Percentiles rank a stretch among this genome's conserved stretches.
phyloP scores from a whole-genome alignment of 64 coral and sea anemone species.

The Actinia tenebrosa region DNA sequence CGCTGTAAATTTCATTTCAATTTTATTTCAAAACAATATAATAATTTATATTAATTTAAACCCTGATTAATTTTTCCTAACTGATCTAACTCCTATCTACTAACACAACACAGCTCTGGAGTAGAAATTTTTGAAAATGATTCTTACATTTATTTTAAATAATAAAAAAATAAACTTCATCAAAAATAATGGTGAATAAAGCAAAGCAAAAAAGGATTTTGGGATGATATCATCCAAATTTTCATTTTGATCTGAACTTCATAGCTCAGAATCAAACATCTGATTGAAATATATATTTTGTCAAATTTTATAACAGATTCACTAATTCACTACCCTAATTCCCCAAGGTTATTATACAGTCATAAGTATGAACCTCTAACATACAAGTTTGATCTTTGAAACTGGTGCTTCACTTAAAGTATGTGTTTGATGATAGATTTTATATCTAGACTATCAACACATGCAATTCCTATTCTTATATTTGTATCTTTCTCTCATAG shows the following conservation, averaged over 20 bases:
- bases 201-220: not conserved
- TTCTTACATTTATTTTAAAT: not conserved
- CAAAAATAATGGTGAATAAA: not conserved
- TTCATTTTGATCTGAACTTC: not conserved
- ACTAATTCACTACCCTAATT: not conserved
- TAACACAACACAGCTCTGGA: too few species aligned
- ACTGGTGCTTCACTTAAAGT: too few species aligned
- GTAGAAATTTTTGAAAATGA: not conserved
- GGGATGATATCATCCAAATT: not conserved
- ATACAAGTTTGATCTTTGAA: too few species aligned
- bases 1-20: not conserved
- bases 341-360: too few species aligned
- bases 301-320: not conserved
- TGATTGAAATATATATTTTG: too few species aligned
- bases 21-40: not conserved
- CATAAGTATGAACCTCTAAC: too few species aligned
- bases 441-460: too few species aligned
- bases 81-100: not conserved
- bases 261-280: not conserved
- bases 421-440: too few species aligned
- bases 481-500: too few species aligned
- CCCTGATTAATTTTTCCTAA: not conserved
- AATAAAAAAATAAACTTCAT: constrained; percentile 8
- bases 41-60: not conserved
- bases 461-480: too few species aligned